Percentiles rank a stretch among this genome's conserved stretches.
Conservation (phyloP, 2,113 vertebrate genomes). For the Tupaia tana region DNA sequence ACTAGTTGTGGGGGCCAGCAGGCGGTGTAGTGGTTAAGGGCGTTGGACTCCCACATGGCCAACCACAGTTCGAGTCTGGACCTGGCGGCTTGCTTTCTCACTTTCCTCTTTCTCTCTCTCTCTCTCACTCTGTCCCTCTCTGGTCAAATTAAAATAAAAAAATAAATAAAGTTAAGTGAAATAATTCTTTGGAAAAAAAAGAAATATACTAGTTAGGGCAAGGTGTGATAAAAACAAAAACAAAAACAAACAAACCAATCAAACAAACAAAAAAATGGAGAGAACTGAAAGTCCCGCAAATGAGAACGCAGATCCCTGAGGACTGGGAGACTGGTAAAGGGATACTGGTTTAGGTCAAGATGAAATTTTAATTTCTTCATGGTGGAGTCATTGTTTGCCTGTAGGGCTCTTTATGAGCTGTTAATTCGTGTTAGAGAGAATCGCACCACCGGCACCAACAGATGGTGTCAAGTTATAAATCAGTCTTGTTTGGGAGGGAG, state of each 20-base stretch:
- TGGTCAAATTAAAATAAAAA: too few relatives aligned
- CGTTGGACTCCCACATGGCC: too few relatives aligned
- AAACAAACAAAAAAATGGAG: background rate
- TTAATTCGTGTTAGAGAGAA: slow-evolving; percentile 22
- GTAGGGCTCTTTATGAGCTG: slow-evolving; percentile 15
- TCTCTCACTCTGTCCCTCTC: too few relatives aligned
- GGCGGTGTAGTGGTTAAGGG: background rate
- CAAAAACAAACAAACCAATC: too few relatives aligned
- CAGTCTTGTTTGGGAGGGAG: background rate
- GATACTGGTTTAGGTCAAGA: slow-evolving; percentile 8
- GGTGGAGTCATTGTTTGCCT: background rate
- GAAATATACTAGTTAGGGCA: too few relatives aligned
- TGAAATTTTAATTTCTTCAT: slow-evolving; percentile 35
- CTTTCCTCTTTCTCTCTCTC: too few relatives aligned
- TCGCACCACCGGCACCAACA: background rate
- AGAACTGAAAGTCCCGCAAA: background rate
- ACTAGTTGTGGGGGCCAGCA: background rate
- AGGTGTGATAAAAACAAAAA: too few relatives aligned
- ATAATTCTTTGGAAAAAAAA: too few relatives aligned
- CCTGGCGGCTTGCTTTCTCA: too few relatives aligned
- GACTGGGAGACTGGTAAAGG: background rate
- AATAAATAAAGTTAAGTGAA: too few relatives aligned
- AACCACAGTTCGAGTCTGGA: too few relatives aligned
- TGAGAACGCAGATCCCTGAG: background rate
- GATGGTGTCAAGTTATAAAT: slow-evolving; percentile 41